Evolutionary conservation across 2,888 invertebrate species (phyloP), one percentile per base, ranked within the genome.

Genomic region (Orchesellides sinensis): DNA sequence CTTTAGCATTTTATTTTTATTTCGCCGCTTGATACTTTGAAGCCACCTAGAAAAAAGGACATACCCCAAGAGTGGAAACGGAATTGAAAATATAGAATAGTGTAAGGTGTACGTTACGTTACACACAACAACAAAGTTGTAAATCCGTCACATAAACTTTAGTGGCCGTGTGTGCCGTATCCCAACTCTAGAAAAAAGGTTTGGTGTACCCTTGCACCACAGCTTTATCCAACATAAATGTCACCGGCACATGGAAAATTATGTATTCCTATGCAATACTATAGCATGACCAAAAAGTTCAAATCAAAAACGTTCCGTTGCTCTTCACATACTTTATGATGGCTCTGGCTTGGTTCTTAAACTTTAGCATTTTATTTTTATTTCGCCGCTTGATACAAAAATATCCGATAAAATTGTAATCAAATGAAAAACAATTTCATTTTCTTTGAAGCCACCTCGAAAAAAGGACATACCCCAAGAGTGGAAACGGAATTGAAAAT

Each of bases 111-210:
- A 54, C 54, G 29, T n/a, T n/a, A n/a, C n/a, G n/a, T 54, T n/a
- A n/a, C 27, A 29, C 35, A 23, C 63, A 23, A 19, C 19, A 35
- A 54, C 52, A 70, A 74, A 81, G 81, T 74, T 68, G 81, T 81
- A 72, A 74, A 81, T 54, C 69, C 29, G 81, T 81, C 81, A 81
- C 81, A 81, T 81, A 81, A 80, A 81, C 81, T 69, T 78, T 73
- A 29, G n/a, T 14, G 32, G 54, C 25, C 54, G 25, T 21, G 27
- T 65, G 70, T 47, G 29, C 21, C 66, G 21, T 69, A 47, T 29
- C 56, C 40, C 21, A 32, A 8, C 29, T 59, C 10, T 23, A 21
- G 19, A 21, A 61, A 47, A 63, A 69, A 72, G 72, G 72, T 72
- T 59, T 72, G 59, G 72, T 72, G 52, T 19, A 52, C 52, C 19